These are phyloP conservation scores for Elephantulus edwardii DNA, from an alignment of 2,113 vertebrate species.

Conservation along the genomic window DNA sequence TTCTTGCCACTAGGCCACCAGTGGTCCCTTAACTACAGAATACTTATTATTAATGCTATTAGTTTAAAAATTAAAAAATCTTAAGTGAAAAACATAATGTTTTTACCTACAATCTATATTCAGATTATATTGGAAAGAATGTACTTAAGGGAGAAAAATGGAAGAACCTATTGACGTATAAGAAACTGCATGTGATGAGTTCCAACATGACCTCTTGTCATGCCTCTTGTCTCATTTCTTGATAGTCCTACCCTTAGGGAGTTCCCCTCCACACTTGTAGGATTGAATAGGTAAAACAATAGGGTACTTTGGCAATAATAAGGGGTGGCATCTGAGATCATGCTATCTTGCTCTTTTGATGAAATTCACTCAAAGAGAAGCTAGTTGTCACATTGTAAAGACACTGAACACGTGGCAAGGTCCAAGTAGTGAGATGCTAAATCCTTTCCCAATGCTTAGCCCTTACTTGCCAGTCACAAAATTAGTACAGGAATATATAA, in stretches of 20 bases:
- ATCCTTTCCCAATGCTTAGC: background rate
- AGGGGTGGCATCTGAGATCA: background rate
- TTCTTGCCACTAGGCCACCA: too few relatives aligned
- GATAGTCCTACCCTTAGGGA: background rate
- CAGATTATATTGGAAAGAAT: background rate
- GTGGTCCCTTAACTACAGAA: too few relatives aligned
- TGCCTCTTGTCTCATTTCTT: background rate
- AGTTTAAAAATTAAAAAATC: background rate
- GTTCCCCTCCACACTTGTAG: background rate
- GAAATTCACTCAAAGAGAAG: too few relatives aligned
- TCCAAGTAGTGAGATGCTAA: too few relatives aligned
- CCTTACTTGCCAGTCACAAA: background rate
- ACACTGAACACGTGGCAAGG: background rate
- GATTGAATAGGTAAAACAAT: background rate
- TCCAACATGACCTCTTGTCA: background rate
- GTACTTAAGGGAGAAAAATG: background rate
- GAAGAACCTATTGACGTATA: background rate
- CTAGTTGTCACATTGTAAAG: too few relatives aligned
- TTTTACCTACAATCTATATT: too few relatives aligned
- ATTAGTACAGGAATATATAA: background rate
- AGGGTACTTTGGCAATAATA: background rate
- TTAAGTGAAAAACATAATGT: background rate
- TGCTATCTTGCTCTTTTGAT: background rate
- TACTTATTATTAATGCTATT: too few relatives aligned
- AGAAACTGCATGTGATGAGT: accelerated